These are phyloP conservation scores for Drosophila ambigua DNA, from an alignment of 1,140 invertebrate genomes.

Conservation along the genomic window DNA sequence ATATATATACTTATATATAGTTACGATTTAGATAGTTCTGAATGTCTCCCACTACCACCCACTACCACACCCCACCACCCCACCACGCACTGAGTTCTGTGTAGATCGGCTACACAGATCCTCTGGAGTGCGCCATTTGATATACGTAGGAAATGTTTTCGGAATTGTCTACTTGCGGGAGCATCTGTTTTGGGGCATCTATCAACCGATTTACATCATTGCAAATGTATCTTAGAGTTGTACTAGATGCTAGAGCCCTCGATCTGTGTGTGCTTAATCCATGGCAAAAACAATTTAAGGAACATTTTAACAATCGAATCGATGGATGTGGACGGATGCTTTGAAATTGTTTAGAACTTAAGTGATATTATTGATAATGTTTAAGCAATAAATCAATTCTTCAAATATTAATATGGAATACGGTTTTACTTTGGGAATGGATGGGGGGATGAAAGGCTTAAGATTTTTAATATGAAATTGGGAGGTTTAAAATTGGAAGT, in stretches of 20 bases:
- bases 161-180: constrained; percentile 34
- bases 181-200: constrained; percentile 12
- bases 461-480: no score
- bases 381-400: constrained; percentile 82
- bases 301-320: constrained; percentile 11
- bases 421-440: not conserved
- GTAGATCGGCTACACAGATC: constrained; percentile 20
- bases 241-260: constrained; percentile 22
- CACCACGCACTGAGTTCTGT: constrained; percentile 33
- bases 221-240: constrained; percentile 53
- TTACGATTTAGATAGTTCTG: constrained; percentile 58
- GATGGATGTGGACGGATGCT: constrained; percentile 37
- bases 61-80: not conserved
- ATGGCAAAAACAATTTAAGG: constrained; percentile 19
- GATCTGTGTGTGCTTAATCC: constrained; percentile 53
- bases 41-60: constrained; percentile 29
- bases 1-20: constrained; percentile 18
- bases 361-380: constrained; percentile 82
- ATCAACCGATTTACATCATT: constrained; percentile 42
- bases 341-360: constrained; percentile 78
- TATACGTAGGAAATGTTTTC: constrained; percentile 30
- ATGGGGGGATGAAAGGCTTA: not conserved
- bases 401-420: constrained; percentile 43
- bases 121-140: constrained; percentile 12
- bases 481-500: no score